phyloP scores from a whole-genome alignment of 2,797 vertebrate genomes.

The Tragopan temminckii region DNA sequence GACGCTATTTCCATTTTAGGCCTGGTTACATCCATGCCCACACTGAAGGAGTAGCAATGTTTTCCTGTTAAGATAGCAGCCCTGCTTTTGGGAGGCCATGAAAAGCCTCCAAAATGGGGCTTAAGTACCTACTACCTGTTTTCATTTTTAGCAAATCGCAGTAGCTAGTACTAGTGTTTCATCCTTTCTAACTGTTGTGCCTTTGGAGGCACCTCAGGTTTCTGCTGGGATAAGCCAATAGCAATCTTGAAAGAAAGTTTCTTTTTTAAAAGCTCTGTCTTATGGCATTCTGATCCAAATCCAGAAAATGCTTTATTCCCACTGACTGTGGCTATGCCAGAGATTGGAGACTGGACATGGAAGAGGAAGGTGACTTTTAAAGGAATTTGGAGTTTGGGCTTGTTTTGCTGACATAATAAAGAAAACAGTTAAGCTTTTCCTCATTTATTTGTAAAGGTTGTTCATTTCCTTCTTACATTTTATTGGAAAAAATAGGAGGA shows the following conservation, averaged over 20 bases:
- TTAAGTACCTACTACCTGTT: accelerated
- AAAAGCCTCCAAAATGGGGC: accelerated
- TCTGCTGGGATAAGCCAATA: neutral
- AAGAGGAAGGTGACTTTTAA: neutral
- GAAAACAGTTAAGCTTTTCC: slow-evolving; percentile 21
- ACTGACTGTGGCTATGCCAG: neutral
- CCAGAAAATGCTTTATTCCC: neutral
- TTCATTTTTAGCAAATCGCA: neutral
- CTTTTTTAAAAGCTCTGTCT: neutral
- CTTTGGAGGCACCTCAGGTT: neutral
- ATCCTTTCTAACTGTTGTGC: neutral
- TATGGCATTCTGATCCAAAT: accelerated
- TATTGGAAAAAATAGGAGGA: slow-evolving; percentile 51
- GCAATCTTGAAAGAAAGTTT: neutral
- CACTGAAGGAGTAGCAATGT: neutral
- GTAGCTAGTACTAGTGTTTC: neutral
- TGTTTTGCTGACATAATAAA: slow-evolving; percentile 22
- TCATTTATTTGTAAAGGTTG: slow-evolving; percentile 9
- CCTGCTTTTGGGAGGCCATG: neutral
- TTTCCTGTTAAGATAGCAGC: neutral
- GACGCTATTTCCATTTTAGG: neutral
- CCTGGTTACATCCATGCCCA: neutral
- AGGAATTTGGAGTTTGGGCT: neutral
- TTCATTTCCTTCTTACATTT: slow-evolving; percentile 52
- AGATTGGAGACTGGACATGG: neutral